phyloP scores from a whole-genome alignment of 2,797 vertebrate species.

The Craterocephalus amniculus region DNA sequence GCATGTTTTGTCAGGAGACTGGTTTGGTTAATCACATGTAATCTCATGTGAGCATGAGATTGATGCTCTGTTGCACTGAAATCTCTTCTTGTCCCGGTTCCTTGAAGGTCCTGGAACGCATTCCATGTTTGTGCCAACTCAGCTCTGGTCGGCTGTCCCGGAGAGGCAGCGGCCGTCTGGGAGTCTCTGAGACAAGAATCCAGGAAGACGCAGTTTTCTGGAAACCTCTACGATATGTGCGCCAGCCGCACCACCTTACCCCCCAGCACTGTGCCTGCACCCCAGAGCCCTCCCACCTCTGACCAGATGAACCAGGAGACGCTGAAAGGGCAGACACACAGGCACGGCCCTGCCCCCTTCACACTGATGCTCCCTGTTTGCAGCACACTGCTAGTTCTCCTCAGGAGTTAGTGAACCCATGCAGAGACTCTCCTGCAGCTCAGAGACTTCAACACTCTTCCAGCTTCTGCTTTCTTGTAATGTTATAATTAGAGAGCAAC shows the following conservation, averaged over 20 bases:
- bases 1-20: not conserved
- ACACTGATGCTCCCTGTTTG: slow-evolving; percentile 70
- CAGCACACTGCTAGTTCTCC: slow-evolving; percentile 58
- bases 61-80: slow-evolving; percentile 1
- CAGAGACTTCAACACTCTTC: not conserved
- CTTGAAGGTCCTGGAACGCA: slow-evolving; percentile 90
- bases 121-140: slow-evolving; percentile 89
- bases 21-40: not conserved
- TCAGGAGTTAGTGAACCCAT: slow-evolving; percentile 57
- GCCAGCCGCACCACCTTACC: slow-evolving; percentile 77
- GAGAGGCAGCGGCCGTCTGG: slow-evolving; percentile 90
- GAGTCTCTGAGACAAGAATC: slow-evolving; percentile 92
- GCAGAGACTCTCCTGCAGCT: not conserved
- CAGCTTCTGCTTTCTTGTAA: not conserved
- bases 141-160: slow-evolving; percentile 87
- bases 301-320: slow-evolving; percentile 91
- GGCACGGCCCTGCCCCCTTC: slow-evolving; percentile 56
- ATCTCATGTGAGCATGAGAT: not conserved
- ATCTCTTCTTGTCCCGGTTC: not conserved
- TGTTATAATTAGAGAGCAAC: slow-evolving; percentile 17
- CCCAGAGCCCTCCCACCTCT: slow-evolving; percentile 64
- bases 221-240: slow-evolving; percentile 92
- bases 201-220: slow-evolving; percentile 88
- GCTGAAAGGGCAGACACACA: slow-evolving; percentile 76
- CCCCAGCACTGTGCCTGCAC: slow-evolving; percentile 68